These are phyloP conservation scores for Dendroctonus valens DNA, from an alignment of 1,140 invertebrate species.

Conservation along the genomic window DNA sequence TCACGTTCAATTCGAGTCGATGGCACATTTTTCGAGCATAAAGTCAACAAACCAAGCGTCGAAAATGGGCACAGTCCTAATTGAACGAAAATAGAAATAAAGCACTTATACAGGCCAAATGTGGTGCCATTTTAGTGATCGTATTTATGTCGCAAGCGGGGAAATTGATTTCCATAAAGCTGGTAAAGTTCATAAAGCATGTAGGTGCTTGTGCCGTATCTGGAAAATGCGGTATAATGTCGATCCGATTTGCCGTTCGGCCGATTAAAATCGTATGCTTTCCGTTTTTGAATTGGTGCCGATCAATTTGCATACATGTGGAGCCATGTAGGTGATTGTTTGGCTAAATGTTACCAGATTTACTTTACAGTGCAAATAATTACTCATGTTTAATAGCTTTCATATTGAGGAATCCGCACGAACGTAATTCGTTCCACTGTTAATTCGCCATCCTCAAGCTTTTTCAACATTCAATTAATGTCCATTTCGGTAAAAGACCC, in stretches of 20 bases:
- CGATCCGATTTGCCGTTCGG: slow-evolving; percentile 9
- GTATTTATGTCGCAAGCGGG: slow-evolving; percentile 20
- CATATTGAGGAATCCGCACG: too few relatives aligned
- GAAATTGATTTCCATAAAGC: slow-evolving; percentile 35
- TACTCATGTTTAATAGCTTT: too few relatives aligned
- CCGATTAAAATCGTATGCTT: slow-evolving; percentile 17
- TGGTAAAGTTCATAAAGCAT: slow-evolving; percentile 25
- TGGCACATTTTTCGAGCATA: not conserved
- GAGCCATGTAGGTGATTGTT: too few relatives aligned
- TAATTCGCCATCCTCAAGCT: too few relatives aligned
- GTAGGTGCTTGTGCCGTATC: slow-evolving; percentile 24
- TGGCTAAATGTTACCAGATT: too few relatives aligned
- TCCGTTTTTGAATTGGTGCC: slow-evolving; percentile 17
- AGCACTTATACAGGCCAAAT: slow-evolving; percentile 19
- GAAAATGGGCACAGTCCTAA: slow-evolving; percentile 9
- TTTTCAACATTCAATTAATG: too few relatives aligned
- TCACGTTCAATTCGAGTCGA: not conserved
- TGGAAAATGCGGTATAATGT: slow-evolving; percentile 16
- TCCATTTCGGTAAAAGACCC: too few relatives aligned
- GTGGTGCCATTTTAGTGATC: slow-evolving; percentile 18
- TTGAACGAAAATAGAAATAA: slow-evolving; percentile 27
- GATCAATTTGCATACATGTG: slow-evolving; percentile 5
- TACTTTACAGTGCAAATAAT: too few relatives aligned
- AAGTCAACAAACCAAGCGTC: slow-evolving; percentile 9
- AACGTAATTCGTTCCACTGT: too few relatives aligned